These are phyloP conservation scores for Nothocercus nigrocapillus DNA, from an alignment of 2,113 vertebrate species.

Conservation along the genomic window DNA sequence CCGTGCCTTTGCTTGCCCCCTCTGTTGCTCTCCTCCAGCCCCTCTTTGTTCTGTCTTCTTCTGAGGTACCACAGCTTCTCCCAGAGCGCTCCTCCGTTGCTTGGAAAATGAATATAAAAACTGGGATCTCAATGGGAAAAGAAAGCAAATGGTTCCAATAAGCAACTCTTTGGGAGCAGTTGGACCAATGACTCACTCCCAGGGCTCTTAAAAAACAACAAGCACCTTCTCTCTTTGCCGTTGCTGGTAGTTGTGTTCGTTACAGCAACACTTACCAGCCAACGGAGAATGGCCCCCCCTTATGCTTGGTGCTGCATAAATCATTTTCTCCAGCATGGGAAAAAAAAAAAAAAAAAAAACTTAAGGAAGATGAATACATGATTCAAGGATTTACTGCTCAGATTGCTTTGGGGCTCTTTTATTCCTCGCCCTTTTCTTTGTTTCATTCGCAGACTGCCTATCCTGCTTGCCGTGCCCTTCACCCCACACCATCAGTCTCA, in stretches of 20 bases:
- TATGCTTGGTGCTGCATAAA: conserved; percentile 69
- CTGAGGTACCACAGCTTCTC: background rate
- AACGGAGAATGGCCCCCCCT: conserved; percentile 58
- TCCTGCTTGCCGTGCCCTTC: conserved; percentile 55
- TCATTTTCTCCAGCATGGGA: conserved; percentile 66
- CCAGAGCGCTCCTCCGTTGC: background rate
- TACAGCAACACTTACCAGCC: conserved; percentile 46
- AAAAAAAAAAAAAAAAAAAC: background rate
- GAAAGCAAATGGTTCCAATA: background rate
- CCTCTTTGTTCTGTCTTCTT: background rate
- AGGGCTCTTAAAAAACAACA: conserved; percentile 47
- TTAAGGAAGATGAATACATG: conserved; percentile 59
- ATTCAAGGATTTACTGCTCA: conserved; percentile 67
- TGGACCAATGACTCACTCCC: conserved; percentile 33
- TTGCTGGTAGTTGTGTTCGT: conserved; percentile 24
- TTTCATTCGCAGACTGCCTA: conserved; percentile 49
- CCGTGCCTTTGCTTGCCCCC: background rate
- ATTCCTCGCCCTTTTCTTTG: conserved; percentile 48
- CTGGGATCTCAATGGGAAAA: background rate
- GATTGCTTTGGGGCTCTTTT: conserved; percentile 62
- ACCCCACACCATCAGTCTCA: conserved; percentile 38
- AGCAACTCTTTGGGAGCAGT: conserved; percentile 8
- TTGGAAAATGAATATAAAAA: conserved; percentile 18
- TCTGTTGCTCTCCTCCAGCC: background rate
- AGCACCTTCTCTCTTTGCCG: conserved; percentile 41